Conservation (phyloP, 2,113 vertebrate genomes). For the Alexandromys fortis region DNA sequence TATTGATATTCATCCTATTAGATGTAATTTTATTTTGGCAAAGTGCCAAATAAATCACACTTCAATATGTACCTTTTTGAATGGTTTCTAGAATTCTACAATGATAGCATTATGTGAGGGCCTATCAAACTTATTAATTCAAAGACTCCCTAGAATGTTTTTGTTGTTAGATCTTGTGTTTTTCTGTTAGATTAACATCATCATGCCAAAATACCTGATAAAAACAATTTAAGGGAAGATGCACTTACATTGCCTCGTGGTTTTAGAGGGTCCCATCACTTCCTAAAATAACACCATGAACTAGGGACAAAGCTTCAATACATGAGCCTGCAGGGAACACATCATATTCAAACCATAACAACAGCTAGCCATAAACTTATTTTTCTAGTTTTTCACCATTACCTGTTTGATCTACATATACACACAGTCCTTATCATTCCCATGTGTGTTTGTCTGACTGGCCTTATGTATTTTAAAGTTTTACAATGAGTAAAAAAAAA, state of each 20-base stretch:
- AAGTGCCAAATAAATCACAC: neutral
- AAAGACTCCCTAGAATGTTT: neutral
- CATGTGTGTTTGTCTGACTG: neutral
- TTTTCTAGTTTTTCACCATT: neutral
- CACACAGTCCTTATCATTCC: neutral
- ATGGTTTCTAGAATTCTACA: neutral
- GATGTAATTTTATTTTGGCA: slow-evolving; percentile 1
- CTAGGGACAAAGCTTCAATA: neutral
- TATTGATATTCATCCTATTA: neutral
- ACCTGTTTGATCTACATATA: neutral
- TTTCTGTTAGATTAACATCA: neutral
- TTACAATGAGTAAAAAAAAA: neutral
- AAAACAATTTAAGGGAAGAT: neutral
- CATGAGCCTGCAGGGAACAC: neutral
- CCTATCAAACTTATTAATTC: neutral
- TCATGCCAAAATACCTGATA: neutral
- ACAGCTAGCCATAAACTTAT: neutral
- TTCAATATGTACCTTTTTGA: neutral
- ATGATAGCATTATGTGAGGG: neutral
- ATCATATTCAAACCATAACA: neutral
- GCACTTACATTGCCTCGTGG: neutral
- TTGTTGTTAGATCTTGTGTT: neutral
- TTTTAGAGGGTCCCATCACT: neutral
- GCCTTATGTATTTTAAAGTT: neutral
- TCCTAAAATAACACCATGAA: neutral